Conservation (phyloP, 2,888 invertebrate species). For the Cryptus viduatorius region DNA sequence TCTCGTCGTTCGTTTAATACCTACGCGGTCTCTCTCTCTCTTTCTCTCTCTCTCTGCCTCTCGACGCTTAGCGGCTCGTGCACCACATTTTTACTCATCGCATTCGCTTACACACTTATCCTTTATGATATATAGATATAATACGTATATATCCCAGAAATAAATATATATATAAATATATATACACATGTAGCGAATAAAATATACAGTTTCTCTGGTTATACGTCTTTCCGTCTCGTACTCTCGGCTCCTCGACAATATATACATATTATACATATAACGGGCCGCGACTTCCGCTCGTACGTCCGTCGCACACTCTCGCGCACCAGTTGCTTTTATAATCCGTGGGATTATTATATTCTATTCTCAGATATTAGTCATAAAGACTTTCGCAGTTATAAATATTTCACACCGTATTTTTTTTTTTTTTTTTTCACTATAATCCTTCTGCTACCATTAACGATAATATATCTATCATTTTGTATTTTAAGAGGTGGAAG, state of each 20-base stretch:
- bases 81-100: conserved; percentile 23
- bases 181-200: background rate
- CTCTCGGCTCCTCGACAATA: conserved; percentile 38
- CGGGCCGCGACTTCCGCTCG: conserved; percentile 66
- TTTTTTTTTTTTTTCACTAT: background rate
- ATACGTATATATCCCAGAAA: background rate
- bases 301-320: conserved; percentile 62
- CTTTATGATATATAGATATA: conserved; percentile 1
- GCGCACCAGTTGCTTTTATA: conserved; percentile 62
- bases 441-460: background rate
- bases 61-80: conserved; percentile 6
- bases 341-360: conserved; percentile 62
- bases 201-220: conserved; percentile 53
- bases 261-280: conserved; percentile 46
- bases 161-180: background rate
- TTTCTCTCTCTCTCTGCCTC: conserved; percentile 10
- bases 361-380: conserved; percentile 52
- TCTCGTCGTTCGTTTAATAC: conserved; percentile 23
- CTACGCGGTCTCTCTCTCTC: conserved; percentile 23
- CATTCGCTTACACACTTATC: conserved; percentile 34
- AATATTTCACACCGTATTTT: conserved; percentile 13
- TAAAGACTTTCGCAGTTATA: conserved; percentile 31
- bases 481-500: background rate
- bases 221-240: conserved; percentile 51
- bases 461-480: background rate